Percentiles rank a stretch among this genome's conserved stretches.
Conservation (phyloP, 2,113 vertebrate species). For the Cariama cristata region DNA sequence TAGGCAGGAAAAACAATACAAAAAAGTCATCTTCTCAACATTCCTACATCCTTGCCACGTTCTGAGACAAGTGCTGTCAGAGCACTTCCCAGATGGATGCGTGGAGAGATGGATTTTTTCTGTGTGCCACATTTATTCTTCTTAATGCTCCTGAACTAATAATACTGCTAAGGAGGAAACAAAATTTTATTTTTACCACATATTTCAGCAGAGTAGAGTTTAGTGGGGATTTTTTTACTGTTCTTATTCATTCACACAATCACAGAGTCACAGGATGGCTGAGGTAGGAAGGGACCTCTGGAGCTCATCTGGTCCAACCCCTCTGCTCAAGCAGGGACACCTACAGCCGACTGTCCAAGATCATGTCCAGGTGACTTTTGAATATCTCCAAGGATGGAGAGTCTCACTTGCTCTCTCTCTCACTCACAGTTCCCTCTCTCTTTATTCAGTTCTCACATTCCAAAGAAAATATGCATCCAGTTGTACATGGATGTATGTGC, state of each 20-base stretch:
- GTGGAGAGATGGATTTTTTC: background rate
- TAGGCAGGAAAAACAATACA: background rate
- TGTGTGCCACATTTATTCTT: background rate
- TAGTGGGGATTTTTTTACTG: rapidly evolving
- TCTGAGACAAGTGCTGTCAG: background rate
- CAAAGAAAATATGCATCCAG: background rate
- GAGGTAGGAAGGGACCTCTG: background rate
- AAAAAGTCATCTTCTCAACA: background rate
- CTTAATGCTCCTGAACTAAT: background rate
- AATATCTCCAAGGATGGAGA: background rate
- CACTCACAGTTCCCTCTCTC: background rate
- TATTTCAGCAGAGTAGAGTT: background rate
- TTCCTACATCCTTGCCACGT: rapidly evolving
- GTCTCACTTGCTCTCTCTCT: background rate
- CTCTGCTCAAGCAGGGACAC: background rate
- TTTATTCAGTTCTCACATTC: background rate
- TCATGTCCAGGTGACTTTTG: background rate
- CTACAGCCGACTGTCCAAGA: background rate
- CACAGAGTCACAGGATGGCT: background rate
- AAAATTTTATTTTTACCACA: background rate
- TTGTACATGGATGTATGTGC: rapidly evolving
- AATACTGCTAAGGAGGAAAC: background rate
- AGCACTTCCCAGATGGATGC: background rate
- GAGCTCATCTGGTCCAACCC: background rate
- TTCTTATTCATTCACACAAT: background rate